phyloP scores from a whole-genome alignment of 2,113 vertebrate species.

The Stegostoma tigrinum region DNA sequence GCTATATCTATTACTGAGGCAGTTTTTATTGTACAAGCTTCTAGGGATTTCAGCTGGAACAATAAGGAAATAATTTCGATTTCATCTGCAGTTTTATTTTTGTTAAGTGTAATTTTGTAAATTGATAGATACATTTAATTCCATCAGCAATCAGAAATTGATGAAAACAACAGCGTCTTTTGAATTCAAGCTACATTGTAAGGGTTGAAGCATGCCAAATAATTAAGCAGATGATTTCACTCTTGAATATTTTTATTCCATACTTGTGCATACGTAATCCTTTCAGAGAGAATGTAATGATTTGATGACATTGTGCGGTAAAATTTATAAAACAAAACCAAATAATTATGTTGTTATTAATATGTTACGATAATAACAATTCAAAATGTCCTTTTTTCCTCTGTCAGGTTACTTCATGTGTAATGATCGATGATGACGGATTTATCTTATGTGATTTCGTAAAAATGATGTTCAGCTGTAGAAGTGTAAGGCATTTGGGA shows the following conservation, averaged over 20 bases:
- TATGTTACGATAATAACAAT: neutral
- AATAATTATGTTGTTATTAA: neutral
- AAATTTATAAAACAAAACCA: neutral
- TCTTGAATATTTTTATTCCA: neutral
- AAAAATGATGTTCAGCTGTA: neutral
- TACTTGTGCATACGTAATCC: neutral
- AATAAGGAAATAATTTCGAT: neutral
- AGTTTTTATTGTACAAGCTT: neutral
- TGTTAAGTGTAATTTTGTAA: neutral
- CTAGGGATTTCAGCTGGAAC: neutral
- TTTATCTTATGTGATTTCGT: neutral
- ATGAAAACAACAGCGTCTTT: neutral
- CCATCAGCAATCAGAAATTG: neutral
- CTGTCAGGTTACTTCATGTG: neutral
- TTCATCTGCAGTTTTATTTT: neutral
- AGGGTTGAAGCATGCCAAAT: neutral
- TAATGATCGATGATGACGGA: neutral
- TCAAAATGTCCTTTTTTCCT: neutral
- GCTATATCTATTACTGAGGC: neutral
- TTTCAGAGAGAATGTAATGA: neutral
- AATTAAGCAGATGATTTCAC: neutral
- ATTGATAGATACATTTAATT: neutral
- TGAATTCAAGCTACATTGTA: neutral
- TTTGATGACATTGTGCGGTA: neutral
- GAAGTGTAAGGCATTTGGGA: neutral